These are phyloP conservation scores for Enteromius radiatus DNA, from an alignment of 2,797 vertebrate species.

Conservation along the genomic window DNA sequence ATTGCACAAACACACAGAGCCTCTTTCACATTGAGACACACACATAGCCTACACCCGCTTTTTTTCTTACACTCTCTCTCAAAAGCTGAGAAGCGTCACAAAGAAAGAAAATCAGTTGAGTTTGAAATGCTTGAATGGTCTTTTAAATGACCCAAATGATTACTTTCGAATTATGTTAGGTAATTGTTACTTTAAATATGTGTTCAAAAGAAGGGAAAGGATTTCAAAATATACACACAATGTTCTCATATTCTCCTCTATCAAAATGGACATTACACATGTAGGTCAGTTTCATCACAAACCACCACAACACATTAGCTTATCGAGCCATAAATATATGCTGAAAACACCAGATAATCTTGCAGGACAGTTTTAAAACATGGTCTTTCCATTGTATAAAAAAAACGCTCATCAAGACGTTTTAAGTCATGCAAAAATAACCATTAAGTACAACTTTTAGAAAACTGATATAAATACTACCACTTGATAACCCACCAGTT, in stretches of 20 bases:
- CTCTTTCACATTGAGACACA: conserved; percentile 41
- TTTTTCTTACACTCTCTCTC: conserved; percentile 39
- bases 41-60: conserved; percentile 27
- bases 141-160: conserved; percentile 24
- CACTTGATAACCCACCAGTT: conserved; percentile 42
- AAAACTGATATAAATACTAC: conserved; percentile 57
- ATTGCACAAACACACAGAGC: conserved; percentile 37
- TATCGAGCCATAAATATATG: conserved; percentile 82
- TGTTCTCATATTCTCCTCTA: conserved; percentile 47
- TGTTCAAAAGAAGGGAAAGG: conserved; percentile 42
- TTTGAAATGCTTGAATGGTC: conserved; percentile 24
- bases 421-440: conserved; percentile 59
- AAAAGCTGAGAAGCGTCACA: conserved; percentile 54
- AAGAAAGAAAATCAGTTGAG: conserved; percentile 42
- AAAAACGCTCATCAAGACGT: conserved; percentile 44
- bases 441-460: conserved; percentile 41
- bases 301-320: conserved; percentile 79
- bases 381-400: conserved; percentile 49
- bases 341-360: conserved; percentile 66
- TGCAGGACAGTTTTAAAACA: conserved; percentile 73
- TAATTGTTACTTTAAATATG: conserved; percentile 59
- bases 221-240: conserved; percentile 64
- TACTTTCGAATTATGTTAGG: conserved; percentile 27
- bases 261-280: conserved; percentile 72
- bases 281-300: conserved; percentile 62